Base-by-base conservation (phyloP, 2,888 invertebrate genomes). In the Nudaria mundana region DNA sequence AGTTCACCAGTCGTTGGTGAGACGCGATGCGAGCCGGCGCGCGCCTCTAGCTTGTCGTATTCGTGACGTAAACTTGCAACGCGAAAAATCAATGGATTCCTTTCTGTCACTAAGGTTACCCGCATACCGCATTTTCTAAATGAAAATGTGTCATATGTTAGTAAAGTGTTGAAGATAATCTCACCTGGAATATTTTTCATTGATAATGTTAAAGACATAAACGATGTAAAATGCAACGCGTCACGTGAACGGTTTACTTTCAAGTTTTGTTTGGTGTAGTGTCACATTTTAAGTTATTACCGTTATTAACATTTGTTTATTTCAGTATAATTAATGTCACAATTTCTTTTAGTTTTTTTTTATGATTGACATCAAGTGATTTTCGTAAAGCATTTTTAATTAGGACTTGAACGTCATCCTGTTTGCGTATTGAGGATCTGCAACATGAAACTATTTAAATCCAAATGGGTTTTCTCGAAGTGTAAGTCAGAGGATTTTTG, bases 81-180 rank as follows among this genome's bases (percentile, higher is more conserved):
- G 80, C 80, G 83, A 85, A 85, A 86, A 87, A 88, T 87, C 87
- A 83, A 88, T 87, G 84, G 78, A 78, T 79, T 71, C 72, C 76
- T 68, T 66, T 63, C 65, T 72, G 66, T 66, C 68, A 56, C 68
- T 73, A 74, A 84, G 83, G 83, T 85, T 81, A 72, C 72, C 80
- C 81, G 87, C 87, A 87, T 87, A 84, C 84, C 85, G 87, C 87
- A 88, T 86, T 87, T 87, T 83, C 81, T 67, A 44, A 56, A 67
- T 53, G 80, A 86, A 87, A 87, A 86, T 83, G 83, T 80, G 76
- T 53, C 71, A 66, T 78, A 86, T 87, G 87, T 76, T 41, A 79
- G 86, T 86, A 85, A 73, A 80, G 82, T 84, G 81, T 56, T 73
- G 65, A 77, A 65, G 47, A 44, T 48, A 49, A 28, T 46, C 40